A percentile compares a stretch with the other conserved stretches of the same genome.
Conservation (phyloP, 1,140 invertebrate genomes). For the Zaprionus gabonicus region DNA sequence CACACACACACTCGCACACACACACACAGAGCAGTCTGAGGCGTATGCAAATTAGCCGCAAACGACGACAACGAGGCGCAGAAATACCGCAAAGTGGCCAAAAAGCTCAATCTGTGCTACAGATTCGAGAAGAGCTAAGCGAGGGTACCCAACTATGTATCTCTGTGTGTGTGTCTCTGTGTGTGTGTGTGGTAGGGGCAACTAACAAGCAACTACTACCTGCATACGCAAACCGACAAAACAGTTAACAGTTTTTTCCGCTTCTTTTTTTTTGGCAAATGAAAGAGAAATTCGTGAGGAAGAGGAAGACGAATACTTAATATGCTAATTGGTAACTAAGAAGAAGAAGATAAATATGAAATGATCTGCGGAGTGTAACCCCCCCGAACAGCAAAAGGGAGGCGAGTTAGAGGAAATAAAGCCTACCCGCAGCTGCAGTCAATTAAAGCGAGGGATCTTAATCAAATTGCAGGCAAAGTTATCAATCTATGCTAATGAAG, state of each 20-base stretch:
- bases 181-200: conserved; percentile 15
- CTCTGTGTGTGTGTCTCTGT: background rate
- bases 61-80: conserved; percentile 65
- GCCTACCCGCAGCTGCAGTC: background rate
- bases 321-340: conserved; percentile 74
- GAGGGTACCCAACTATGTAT: background rate
- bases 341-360: conserved; percentile 33
- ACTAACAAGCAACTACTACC: conserved; percentile 47
- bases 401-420: background rate
- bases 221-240: conserved; percentile 37
- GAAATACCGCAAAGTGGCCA: conserved; percentile 76
- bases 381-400: background rate
- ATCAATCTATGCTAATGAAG: background rate
- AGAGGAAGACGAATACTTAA: conserved; percentile 39
- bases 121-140: conserved; percentile 41
- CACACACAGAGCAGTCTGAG: background rate
- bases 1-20: conserved; percentile 4
- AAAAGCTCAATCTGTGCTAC: conserved; percentile 71
- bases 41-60: conserved; percentile 74
- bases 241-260: conserved; percentile 68
- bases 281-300: conserved; percentile 75
- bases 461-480: background rate
- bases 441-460: background rate
- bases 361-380: conserved; percentile 15
- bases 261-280: conserved; percentile 61